phyloP scores from a whole-genome alignment of 2,113 vertebrate species.

The Fulmarus glacialis region DNA sequence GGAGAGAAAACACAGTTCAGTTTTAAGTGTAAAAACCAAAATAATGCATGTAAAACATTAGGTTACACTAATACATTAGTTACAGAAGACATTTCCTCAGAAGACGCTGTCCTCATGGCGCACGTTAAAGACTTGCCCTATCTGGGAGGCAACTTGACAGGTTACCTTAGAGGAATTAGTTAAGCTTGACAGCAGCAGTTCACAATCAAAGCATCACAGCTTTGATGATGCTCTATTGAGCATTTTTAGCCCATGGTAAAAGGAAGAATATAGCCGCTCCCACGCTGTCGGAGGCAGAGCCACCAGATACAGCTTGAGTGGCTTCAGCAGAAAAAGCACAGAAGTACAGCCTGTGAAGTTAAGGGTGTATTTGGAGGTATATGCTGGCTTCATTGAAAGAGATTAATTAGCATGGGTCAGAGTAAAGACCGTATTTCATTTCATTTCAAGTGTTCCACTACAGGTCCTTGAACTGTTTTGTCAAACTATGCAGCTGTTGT shows the following conservation, averaged over 20 bases:
- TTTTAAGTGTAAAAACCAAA: background rate
- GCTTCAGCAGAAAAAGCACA: background rate
- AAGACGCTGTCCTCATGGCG: background rate
- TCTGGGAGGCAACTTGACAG: background rate
- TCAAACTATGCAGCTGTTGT: background rate
- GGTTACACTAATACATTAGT: background rate
- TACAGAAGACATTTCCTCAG: background rate
- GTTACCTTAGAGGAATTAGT: background rate
- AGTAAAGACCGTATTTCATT: background rate
- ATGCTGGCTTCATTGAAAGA: background rate
- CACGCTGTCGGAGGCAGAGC: background rate
- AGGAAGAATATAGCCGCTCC: background rate
- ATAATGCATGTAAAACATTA: background rate
- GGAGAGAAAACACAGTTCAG: background rate
- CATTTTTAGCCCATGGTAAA: background rate
- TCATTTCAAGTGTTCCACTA: background rate
- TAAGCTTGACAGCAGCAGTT: background rate
- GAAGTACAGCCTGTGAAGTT: background rate
- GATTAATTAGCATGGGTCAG: background rate
- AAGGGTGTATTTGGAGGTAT: background rate
- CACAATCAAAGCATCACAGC: background rate
- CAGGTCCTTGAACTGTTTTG: background rate
- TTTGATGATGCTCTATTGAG: background rate
- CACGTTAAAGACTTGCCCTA: background rate
- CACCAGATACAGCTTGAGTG: background rate